These are phyloP conservation scores for Drosophila tsacasi DNA, from an alignment of 1,140 invertebrate genomes.

Conservation along the genomic window DNA sequence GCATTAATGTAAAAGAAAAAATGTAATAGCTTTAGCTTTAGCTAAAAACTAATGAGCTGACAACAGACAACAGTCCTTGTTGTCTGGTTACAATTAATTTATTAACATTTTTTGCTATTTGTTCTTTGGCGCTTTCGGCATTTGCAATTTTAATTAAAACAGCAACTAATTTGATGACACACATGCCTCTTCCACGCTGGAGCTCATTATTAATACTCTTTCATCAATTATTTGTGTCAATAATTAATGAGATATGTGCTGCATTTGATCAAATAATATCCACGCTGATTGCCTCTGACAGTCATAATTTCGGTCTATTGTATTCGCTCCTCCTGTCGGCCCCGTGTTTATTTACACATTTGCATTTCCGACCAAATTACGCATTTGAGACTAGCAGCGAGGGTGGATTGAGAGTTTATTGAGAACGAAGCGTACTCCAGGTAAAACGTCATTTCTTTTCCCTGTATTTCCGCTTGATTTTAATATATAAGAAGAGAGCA, in stretches of 20 bases:
- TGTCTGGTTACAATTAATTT: constrained; percentile 6
- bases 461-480: background rate
- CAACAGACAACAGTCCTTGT: background rate
- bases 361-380: constrained; percentile 8
- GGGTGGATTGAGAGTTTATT: background rate
- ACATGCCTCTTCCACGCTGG: background rate
- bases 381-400: background rate
- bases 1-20: background rate
- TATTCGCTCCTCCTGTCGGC: background rate
- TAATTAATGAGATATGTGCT: constrained; percentile 43
- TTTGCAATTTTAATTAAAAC: constrained; percentile 56
- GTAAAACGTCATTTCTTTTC: too few relatives aligned
- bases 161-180: constrained; percentile 33
- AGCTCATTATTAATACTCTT: constrained; percentile 36
- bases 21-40: background rate
- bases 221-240: constrained; percentile 45
- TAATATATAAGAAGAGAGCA: background rate
- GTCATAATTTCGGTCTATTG: constrained; percentile 21
- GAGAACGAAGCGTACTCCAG: background rate
- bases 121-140: background rate
- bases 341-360: constrained; percentile 17
- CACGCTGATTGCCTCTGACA: constrained; percentile 27
- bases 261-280: constrained; percentile 27
- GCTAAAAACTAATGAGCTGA: constrained; percentile 24
- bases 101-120: background rate